phyloP scores from a whole-genome alignment of 2,888 invertebrate species.

The Acanthosepion esculentum region DNA sequence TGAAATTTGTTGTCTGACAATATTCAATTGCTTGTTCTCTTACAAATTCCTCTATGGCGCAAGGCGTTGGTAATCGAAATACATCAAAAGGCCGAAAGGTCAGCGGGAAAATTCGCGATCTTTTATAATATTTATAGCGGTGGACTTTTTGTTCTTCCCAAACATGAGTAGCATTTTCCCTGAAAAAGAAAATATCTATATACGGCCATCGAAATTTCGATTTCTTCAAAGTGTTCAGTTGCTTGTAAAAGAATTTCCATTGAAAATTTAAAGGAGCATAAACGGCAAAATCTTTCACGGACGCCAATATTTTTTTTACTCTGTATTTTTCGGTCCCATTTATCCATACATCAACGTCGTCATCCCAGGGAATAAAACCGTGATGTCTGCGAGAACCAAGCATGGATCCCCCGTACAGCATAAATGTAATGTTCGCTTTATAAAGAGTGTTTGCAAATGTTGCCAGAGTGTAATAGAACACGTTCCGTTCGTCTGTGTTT shows the following conservation, averaged over 20 bases:
- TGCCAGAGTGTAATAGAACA: not conserved
- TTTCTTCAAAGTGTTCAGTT: not conserved
- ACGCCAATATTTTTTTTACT: not conserved
- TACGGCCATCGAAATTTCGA: not conserved
- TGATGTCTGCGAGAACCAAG: not conserved
- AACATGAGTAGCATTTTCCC: not conserved
- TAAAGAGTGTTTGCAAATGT: not conserved
- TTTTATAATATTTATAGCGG: not conserved
- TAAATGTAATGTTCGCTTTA: not conserved
- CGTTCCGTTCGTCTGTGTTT: not conserved
- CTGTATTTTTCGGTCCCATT: not conserved
- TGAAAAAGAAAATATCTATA: not conserved
- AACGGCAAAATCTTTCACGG: not conserved
- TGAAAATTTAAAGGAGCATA: not conserved
- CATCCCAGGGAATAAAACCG: not conserved
- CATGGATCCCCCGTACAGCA: not conserved
- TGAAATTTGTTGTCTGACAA: not conserved
- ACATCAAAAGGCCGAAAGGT: not conserved
- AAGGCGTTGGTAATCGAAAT: not conserved
- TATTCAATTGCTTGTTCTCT: not conserved
- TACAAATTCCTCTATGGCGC: not conserved
- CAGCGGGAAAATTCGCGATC: not conserved
- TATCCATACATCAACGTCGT: not conserved
- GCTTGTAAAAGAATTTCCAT: constrained; percentile 3
- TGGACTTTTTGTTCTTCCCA: not conserved